Base-by-base conservation (phyloP, 2,797 vertebrate genomes). In the Cryptoprocta ferox region DNA sequence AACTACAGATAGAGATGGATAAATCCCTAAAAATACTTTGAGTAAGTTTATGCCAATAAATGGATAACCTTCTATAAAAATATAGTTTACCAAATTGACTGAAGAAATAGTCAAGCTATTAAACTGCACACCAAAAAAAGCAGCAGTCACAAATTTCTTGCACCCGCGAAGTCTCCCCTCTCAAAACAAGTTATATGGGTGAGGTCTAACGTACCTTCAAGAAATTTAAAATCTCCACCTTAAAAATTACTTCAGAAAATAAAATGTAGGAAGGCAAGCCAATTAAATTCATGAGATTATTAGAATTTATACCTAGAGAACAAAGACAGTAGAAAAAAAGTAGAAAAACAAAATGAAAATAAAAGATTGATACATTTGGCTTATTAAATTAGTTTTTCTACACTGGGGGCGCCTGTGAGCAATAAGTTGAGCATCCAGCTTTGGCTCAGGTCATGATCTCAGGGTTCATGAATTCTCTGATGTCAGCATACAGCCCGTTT, bases 231-330 rank as follows among this genome's bases (percentile, higher is more conserved):
- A 86, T 59, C 50, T 30, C 37, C 18, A 37, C 48, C 24, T 45
- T 82, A 70, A 94, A 86, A 95, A 56, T 32, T 79, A 37, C 66
- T 71, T 96, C 37, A 76, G 73, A 95, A 97, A 93, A 59, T 30
- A 56, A 85, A 78, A 91, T n/a, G 3, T 73, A 15, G 19, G 39
- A 83, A 37, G 18, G 4, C 11, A 66, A 95, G 6, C 11, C 76
- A 88, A 28, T 35, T 90, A 94, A 89, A 18, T 63, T 66, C 45
- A 65, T 37, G 9, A n/a, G 26, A 42, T 71, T 83, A 71, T 32
- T 93, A 35, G 8, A 93, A 35, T 32, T 71, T 15, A 73, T 2
- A 79, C 21, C 35, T 39, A 50, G 24, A 93, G 65, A 96, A 81
- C 28, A 81, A 87, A 84, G 68, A 50, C 2, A 50, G 5, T 61